A percentile compares a stretch with the other conserved stretches of the same genome.
These are phyloP conservation scores for Rhimphoctona megacephalus DNA, from an alignment of 2,888 invertebrate genomes.

Conservation along the genomic window DNA sequence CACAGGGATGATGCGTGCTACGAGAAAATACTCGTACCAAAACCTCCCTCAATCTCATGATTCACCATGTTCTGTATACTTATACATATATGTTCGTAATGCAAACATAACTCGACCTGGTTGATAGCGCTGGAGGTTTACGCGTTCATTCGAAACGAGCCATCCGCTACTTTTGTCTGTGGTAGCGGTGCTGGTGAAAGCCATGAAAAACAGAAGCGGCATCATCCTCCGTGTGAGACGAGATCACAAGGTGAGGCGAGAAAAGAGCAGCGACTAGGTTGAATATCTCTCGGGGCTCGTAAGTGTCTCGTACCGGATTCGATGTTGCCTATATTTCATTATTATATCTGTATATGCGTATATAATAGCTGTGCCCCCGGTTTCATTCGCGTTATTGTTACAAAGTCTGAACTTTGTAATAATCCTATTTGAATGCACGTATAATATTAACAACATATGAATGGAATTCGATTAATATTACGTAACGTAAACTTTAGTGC, in stretches of 20 bases:
- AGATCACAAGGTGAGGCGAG: constrained; percentile 50
- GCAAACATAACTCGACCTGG: constrained; percentile 42
- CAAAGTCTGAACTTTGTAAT: not conserved
- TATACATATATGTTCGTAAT: not conserved
- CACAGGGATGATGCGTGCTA: constrained; percentile 51
- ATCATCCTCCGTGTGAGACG: constrained; percentile 22
- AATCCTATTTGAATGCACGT: not conserved
- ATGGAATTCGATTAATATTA: not conserved
- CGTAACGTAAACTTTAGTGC: not conserved
- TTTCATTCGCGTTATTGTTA: not conserved
- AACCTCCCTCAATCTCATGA: constrained; percentile 42
- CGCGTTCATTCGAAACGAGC: constrained; percentile 43
- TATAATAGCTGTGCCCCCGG: not conserved
- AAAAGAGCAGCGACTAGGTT: constrained; percentile 49
- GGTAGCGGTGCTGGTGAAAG: constrained; percentile 23
- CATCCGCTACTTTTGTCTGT: constrained; percentile 7
- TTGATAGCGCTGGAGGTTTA: constrained; percentile 24
- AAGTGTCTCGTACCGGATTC: constrained; percentile 53
- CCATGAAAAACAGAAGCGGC: constrained; percentile 46
- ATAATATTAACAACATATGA: not conserved
- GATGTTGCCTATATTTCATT: constrained; percentile 30
- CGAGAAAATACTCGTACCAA: constrained; percentile 49
- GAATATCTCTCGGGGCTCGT: constrained; percentile 49
- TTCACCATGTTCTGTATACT: constrained; percentile 12
- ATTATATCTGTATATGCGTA: not conserved